A percentile compares a stretch with the other conserved stretches of the same genome.
These are phyloP conservation scores for Holacanthella duospinosa DNA, from an alignment of 2,888 invertebrate genomes.

Conservation along the genomic window DNA sequence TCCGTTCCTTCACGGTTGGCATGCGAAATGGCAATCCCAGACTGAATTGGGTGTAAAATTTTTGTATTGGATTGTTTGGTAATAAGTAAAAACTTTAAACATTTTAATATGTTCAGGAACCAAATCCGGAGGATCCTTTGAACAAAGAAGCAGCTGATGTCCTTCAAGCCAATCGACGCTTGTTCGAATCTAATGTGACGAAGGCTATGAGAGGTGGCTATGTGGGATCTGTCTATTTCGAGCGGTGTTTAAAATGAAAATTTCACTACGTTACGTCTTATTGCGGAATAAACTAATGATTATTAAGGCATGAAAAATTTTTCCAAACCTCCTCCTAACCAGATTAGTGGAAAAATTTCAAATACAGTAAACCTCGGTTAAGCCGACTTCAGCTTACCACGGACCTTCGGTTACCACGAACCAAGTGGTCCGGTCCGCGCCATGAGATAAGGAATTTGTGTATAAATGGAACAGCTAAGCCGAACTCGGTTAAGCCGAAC, in stretches of 20 bases:
- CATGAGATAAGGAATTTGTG: too few relatives aligned
- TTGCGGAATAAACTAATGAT: neutral
- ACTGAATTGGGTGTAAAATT: too few relatives aligned
- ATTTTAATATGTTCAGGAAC: conserved; percentile 57
- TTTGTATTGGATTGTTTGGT: too few relatives aligned
- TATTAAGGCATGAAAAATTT: neutral
- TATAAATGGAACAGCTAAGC: too few relatives aligned
- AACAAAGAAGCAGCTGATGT: conserved; percentile 98
- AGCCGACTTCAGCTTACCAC: too few relatives aligned
- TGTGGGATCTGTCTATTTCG: conserved; percentile 87
- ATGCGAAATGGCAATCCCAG: too few relatives aligned
- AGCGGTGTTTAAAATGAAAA: conserved; percentile 85
- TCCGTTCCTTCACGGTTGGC: too few relatives aligned
- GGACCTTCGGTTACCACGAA: too few relatives aligned
- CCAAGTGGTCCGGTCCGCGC: too few relatives aligned
- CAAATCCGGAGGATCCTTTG: conserved; percentile 95
- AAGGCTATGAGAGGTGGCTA: conserved; percentile 94
- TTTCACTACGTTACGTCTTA: too few relatives aligned
- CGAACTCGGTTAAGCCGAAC: too few relatives aligned
- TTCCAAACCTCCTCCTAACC: neutral
- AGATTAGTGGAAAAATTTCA: neutral
- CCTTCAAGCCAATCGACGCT: conserved; percentile 79
- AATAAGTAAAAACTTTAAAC: too few relatives aligned
- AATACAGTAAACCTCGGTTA: neutral
- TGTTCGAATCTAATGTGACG: conserved; percentile 92